phyloP scores from a whole-genome alignment of 2,797 vertebrate genomes.

The Helostoma temminkii region DNA sequence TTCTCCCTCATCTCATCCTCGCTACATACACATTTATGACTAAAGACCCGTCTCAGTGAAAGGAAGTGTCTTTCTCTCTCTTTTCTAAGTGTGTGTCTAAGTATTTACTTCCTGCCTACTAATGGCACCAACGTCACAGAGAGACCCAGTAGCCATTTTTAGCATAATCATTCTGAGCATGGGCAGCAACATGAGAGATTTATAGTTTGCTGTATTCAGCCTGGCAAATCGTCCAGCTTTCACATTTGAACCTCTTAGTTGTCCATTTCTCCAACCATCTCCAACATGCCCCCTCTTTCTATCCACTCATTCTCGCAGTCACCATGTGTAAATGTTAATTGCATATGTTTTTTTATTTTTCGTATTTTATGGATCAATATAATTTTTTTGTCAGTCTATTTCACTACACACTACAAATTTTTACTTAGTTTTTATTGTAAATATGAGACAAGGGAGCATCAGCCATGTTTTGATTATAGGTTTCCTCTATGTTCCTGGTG shows the following conservation, averaged over 20 bases:
- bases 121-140: slow-evolving; percentile 67
- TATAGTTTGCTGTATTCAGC: slow-evolving; percentile 63
- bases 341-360: not conserved
- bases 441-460: slow-evolving; percentile 51
- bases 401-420: not conserved
- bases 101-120: slow-evolving; percentile 76
- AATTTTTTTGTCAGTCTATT: not conserved
- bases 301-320: not conserved
- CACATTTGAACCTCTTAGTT: slow-evolving; percentile 53
- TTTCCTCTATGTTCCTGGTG: slow-evolving; percentile 66
- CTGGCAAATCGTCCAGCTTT: slow-evolving; percentile 64
- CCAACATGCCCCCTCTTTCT: not conserved
- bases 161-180: slow-evolving; percentile 67
- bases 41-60: slow-evolving; percentile 47
- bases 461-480: slow-evolving; percentile 76
- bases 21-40: slow-evolving; percentile 49
- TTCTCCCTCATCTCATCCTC: slow-evolving; percentile 61
- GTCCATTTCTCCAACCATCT: slow-evolving; percentile 38
- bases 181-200: slow-evolving; percentile 70
- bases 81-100: slow-evolving; percentile 30
- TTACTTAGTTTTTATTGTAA: too few relatives aligned
- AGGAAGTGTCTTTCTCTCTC: slow-evolving; percentile 28
- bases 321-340: not conserved
- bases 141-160: slow-evolving; percentile 73
- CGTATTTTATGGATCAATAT: not conserved